Percentiles rank a stretch among this genome's conserved stretches.
Evolutionary conservation across 2,888 invertebrate genomes (phyloP).

Genomic region (Marasmarcha lunaedactyla): DNA sequence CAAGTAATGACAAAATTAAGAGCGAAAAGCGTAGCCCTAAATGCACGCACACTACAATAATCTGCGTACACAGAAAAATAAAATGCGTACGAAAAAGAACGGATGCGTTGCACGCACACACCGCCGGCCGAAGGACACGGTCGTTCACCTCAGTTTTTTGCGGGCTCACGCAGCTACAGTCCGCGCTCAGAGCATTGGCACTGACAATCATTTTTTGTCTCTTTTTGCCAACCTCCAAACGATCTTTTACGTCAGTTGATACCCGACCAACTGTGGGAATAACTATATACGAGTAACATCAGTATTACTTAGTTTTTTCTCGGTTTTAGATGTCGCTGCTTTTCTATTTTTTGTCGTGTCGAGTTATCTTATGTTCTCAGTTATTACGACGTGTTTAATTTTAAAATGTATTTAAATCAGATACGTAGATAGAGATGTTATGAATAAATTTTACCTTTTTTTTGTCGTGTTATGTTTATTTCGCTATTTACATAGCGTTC

Average conservation of each 20-base stretch:
- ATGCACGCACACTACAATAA: constrained; percentile 31
- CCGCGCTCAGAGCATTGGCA: constrained; percentile 52
- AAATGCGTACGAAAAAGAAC: constrained; percentile 29
- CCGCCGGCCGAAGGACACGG: constrained; percentile 57
- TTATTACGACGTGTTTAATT: not conserved
- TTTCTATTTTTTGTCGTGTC: constrained; percentile 1
- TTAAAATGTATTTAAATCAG: not conserved
- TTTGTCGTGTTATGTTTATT: not conserved
- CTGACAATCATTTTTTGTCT: constrained; percentile 23
- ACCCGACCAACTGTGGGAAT: constrained; percentile 40
- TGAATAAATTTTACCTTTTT: not conserved
- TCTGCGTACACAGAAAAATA: constrained; percentile 17
- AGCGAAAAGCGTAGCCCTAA: constrained; percentile 29
- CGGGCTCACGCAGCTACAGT: constrained; percentile 51
- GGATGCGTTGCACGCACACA: constrained; percentile 34
- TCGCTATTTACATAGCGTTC: not conserved
- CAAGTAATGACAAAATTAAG: constrained; percentile 48
- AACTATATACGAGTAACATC: constrained; percentile 53
- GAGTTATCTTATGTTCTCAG: not conserved
- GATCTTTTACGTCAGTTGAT: constrained; percentile 46
- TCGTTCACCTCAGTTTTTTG: constrained; percentile 63
- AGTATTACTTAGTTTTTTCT: constrained; percentile 26
- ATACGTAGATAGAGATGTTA: not conserved
- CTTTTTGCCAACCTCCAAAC: constrained; percentile 29
- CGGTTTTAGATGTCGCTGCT: constrained; percentile 1